Percentiles rank a stretch among this genome's conserved stretches.
Conservation (phyloP, 2,797 vertebrate genomes). For the Eidolon dupreanum region DNA sequence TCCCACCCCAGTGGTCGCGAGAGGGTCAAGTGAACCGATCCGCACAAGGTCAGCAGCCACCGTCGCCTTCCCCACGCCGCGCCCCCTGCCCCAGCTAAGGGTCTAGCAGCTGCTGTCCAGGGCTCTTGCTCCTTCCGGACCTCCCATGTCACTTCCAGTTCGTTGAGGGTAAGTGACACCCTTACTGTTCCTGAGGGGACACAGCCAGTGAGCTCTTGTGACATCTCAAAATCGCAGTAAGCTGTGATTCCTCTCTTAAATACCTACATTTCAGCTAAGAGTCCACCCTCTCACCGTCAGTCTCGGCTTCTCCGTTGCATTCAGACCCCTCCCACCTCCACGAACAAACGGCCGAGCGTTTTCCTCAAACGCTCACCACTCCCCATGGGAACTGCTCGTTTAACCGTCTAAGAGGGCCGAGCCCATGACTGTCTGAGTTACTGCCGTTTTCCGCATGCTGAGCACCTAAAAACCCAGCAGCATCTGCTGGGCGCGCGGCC, state of each 20-base stretch:
- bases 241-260: not conserved
- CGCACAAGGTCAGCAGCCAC: not conserved
- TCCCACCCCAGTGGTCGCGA: not conserved
- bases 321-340: not conserved
- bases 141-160: not conserved
- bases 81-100: not conserved
- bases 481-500: too few species aligned
- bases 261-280: not conserved
- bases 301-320: not conserved
- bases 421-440: not conserved
- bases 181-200: not conserved
- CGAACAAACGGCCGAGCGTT: not conserved
- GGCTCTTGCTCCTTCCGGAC: not conserved
- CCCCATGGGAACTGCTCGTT: not conserved
- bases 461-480: not conserved
- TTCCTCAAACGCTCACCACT: not conserved
- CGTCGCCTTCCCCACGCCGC: not conserved
- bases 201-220: not conserved
- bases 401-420: not conserved
- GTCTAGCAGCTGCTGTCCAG: not conserved
- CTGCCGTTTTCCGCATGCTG: not conserved
- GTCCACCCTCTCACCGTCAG: not conserved
- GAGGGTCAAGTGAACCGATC: not conserved
- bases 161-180: not conserved
- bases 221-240: not conserved